Base-by-base conservation (phyloP, 2,113 vertebrate genomes). In the Psettodes erumei region DNA sequence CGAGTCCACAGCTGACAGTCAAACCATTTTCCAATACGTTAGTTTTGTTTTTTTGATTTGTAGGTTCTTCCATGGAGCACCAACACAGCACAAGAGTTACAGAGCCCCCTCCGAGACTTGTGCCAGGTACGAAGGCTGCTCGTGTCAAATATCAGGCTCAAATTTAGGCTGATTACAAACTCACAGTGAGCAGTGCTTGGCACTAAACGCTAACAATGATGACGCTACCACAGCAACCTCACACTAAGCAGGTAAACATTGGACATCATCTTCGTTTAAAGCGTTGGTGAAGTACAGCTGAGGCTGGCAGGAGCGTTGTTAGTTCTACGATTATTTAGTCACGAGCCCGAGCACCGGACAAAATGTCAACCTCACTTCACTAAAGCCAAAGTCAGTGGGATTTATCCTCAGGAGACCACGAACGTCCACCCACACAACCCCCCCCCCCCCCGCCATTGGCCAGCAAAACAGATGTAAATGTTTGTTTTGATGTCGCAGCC, bases 51-150 rank as follows among this genome's bases (percentile, higher is more conserved):
- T 55, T 47, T 12, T 37, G 1, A 16, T 50, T 63, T 71, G 0
- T 60, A 93, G 94, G 92, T 85, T 91, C 93, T 50, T 79, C 92
- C 28, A 88, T 93, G 70, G 93, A 95, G 77, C 92, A 92, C 50
- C 94, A 95, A 58, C 92, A 93, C 86, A 91, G 64, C 70, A 84
- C 79, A 50, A 89, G 94, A 27, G 89, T 93, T 13, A 64, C 94
- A 54, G 94, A 94, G 37, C 72, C 91, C 6, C 45, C 89, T 25
- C 47, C 87, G 8, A 90, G 93, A 86, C 81, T 89, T 47, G 65
- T 58, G 11, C 91, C 87, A 92, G 94, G 94, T 95, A 81, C 13
- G 27, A 9, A 51, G 4, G 13, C 45, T 28, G 35, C 15, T 21
- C 3, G 2, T 32, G 18, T 19, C 48, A 60, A 16, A 28, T 47